These are phyloP conservation scores for Scaptodrosophila lebanonensis DNA, from an alignment of 1,140 invertebrate genomes.

Conservation along the genomic window DNA sequence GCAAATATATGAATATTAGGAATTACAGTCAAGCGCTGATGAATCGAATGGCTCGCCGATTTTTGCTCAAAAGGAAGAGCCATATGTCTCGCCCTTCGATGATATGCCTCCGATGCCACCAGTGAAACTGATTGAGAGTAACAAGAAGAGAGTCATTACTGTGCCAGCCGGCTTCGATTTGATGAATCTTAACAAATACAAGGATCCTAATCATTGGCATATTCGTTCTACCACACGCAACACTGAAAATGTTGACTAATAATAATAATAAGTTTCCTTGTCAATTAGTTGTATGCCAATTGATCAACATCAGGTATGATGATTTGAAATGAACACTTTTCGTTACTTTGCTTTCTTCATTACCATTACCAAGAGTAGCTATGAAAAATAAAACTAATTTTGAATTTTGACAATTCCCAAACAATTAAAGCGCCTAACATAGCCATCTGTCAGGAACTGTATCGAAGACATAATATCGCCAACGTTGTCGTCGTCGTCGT, in stretches of 20 bases:
- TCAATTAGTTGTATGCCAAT: too few species aligned
- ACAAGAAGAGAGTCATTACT: not conserved
- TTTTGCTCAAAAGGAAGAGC: not conserved
- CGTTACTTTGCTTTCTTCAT: too few species aligned
- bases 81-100: slow-evolving; percentile 41
- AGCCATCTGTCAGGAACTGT: slow-evolving; percentile 35
- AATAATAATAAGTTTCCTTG: not conserved
- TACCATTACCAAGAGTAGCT: too few species aligned
- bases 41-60: not conserved
- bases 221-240: slow-evolving; percentile 18
- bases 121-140: not conserved
- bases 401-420: slow-evolving; percentile 8
- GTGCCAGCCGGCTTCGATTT: slow-evolving; percentile 47
- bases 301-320: too few species aligned
- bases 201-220: slow-evolving; percentile 49
- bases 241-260: slow-evolving; percentile 1
- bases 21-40: slow-evolving; percentile 1
- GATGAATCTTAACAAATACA: slow-evolving; percentile 15
- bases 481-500: slow-evolving; percentile 20
- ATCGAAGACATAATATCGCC: slow-evolving; percentile 62
- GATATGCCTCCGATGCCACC: not conserved
- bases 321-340: too few species aligned
- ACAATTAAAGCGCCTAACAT: slow-evolving; percentile 19
- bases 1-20: not conserved
- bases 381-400: too few species aligned